phyloP scores from a whole-genome alignment of 1,140 invertebrate species.

The Rhyacophila brunnea region DNA sequence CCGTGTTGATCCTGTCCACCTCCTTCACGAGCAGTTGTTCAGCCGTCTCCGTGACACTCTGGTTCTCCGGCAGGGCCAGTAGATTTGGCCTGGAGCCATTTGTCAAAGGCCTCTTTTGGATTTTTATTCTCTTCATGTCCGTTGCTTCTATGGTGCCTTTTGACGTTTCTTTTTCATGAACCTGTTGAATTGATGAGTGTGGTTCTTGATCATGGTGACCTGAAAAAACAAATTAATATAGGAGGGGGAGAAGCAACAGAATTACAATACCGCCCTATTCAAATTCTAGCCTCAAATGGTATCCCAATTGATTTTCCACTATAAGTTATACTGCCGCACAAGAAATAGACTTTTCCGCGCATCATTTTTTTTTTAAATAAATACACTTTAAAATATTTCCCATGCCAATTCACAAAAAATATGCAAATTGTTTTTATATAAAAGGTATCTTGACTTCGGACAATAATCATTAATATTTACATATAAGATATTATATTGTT shows the following conservation, averaged over 20 bases:
- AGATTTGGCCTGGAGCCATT: conserved; percentile 18
- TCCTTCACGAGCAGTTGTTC: neutral
- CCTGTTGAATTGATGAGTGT: conserved; percentile 27
- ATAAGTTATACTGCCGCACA: too few species aligned
- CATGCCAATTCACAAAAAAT: too few species aligned
- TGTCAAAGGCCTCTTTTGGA: conserved; percentile 23
- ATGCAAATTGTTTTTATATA: too few species aligned
- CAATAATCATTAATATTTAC: too few species aligned
- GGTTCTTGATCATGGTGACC: conserved; percentile 29
- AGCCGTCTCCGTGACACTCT: neutral
- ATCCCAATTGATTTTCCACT: too few species aligned
- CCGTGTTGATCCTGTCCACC: neutral
- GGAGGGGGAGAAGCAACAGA: neutral
- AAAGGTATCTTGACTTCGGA: too few species aligned
- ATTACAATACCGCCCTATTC: too few species aligned
- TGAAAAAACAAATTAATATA: neutral
- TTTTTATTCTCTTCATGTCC: conserved; percentile 19
- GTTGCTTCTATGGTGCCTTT: neutral
- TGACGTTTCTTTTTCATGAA: conserved; percentile 16
- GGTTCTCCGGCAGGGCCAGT: conserved; percentile 1
- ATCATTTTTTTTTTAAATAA: too few species aligned
- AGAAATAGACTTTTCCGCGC: too few species aligned
- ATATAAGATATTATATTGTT: too few species aligned
- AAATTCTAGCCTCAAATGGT: too few species aligned
- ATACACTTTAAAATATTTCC: too few species aligned